A percentile compares a stretch with the other conserved stretches of the same genome.
Evolutionary conservation across 2,113 vertebrate species (phyloP).

Genomic region (Bufo bufo): DNA sequence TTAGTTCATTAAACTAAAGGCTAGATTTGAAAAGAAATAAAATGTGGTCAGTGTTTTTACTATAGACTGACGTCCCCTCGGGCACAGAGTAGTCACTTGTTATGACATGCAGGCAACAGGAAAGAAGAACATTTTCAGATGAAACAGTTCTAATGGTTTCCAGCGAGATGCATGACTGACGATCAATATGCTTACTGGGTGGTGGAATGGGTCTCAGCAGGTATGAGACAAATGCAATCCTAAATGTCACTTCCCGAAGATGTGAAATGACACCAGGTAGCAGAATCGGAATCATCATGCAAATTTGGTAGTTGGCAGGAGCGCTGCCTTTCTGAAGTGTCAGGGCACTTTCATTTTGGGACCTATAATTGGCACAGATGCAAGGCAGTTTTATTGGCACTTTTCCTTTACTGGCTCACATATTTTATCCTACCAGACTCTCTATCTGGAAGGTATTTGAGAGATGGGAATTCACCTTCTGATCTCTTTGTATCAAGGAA

Average conservation of each 20-base stretch:
- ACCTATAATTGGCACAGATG: constrained; percentile 56
- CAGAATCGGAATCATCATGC: constrained; percentile 54
- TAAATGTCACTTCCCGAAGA: constrained; percentile 57
- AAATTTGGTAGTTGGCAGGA: constrained; percentile 56
- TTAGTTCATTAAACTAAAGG: too few relatives aligned
- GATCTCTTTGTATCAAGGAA: constrained; percentile 29
- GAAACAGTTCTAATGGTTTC: constrained; percentile 54
- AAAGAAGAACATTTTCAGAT: constrained; percentile 43
- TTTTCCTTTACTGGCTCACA: constrained; percentile 49
- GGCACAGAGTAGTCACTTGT: constrained; percentile 20
- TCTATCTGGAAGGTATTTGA: constrained; percentile 27
- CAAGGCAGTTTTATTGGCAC: constrained; percentile 55
- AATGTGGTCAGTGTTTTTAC: constrained; percentile 23
- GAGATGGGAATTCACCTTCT: constrained; percentile 20
- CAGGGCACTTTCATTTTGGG: constrained; percentile 54
- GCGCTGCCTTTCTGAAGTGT: constrained; percentile 36
- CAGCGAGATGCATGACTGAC: constrained; percentile 57
- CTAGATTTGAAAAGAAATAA: neutral
- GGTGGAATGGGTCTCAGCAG: constrained; percentile 58
- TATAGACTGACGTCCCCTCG: neutral
- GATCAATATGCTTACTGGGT: constrained; percentile 57
- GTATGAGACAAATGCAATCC: constrained; percentile 57
- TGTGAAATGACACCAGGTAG: constrained; percentile 57
- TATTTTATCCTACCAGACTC: constrained; percentile 51
- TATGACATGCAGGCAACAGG: constrained; percentile 35